Percentiles rank a stretch among this genome's conserved stretches.
phyloP scores from a whole-genome alignment of 1,140 invertebrate genomes.

The Prorops nasuta region DNA sequence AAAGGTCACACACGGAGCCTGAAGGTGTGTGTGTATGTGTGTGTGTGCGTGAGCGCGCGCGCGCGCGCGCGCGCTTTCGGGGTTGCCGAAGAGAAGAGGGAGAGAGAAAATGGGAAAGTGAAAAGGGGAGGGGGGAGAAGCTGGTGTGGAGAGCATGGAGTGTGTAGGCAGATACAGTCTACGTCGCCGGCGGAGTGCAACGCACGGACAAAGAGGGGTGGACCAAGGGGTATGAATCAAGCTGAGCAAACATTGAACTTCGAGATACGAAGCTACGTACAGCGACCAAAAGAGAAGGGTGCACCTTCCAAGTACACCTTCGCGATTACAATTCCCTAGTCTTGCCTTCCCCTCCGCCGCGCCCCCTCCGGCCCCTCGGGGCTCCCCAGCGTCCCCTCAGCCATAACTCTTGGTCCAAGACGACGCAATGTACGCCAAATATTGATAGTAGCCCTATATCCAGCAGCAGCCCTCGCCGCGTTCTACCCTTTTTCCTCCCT shows the following conservation, averaged over 20 bases:
- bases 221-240: slow-evolving; percentile 52
- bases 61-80: no score
- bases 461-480: not conserved
- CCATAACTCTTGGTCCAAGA: slow-evolving; percentile 11
- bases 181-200: not conserved
- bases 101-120: slow-evolving; percentile 15
- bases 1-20: not conserved
- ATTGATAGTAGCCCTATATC: slow-evolving; percentile 24
- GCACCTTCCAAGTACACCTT: slow-evolving; percentile 31
- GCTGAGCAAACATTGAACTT: slow-evolving; percentile 56
- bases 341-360: not conserved
- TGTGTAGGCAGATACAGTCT: slow-evolving; percentile 16
- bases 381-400: slow-evolving; percentile 3
- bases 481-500: not conserved
- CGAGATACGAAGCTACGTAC: slow-evolving; percentile 46
- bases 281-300: slow-evolving; percentile 17
- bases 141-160: not conserved
- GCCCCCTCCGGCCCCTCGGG: not conserved
- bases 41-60: slow-evolving; percentile 3
- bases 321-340: slow-evolving; percentile 27
- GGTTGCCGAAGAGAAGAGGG: not conserved
- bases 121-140: slow-evolving; percentile 18
- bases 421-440: slow-evolving; percentile 30
- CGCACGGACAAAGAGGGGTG: slow-evolving; percentile 14
- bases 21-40: not conserved